Evolutionary conservation across 2,113 vertebrate species (phyloP), one percentile per base, ranked within the genome.

Genomic region (Catharus fuscescens): DNA sequence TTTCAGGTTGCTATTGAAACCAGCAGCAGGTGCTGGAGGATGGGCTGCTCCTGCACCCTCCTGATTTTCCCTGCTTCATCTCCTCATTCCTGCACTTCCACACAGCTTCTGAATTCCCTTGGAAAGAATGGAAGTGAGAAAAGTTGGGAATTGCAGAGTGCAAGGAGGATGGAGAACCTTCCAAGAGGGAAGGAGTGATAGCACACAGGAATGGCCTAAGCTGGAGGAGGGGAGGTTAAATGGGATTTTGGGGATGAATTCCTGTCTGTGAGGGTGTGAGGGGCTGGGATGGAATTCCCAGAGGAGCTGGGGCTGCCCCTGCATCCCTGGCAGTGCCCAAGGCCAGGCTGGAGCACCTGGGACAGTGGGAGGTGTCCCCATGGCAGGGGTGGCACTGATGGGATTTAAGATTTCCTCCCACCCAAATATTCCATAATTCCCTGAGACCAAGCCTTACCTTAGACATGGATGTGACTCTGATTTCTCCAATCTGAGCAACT

Each of bases 251-350:
- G 62, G 53, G 9, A 32, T 25, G 17, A 44, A 77, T 76, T 59
- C 25, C 36, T 67, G 0, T 0, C 13, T 25, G 15, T 0, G 31
- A 57, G 31, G 31, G 12, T 61, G 56, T 4, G 9, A 59, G 18
- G 8, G 8, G 24, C 25, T 66, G 82, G 53, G 36, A 6, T 59
- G 17, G 61, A 67, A 76, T 59, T 86, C 61, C 82, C 52, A 66
- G 52, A 50, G 19, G 0, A 31, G 53, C 61, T 66, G 71, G 8
- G 38, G 38, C 38, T 38, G 38, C 38, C 38, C 38, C 38, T 12
- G 81, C 23, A 28, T 73, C 7, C 11, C 70, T 57, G 50, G 42
- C 0, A 66, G 10, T 48, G 52, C 0, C 52, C 42, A 13, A 66
- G 34, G 52, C 24, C 19, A 11, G 60, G 18, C 0, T 82, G 77